phyloP scores from a whole-genome alignment of 1,140 invertebrate species.

The Aphaenogaster floridana region DNA sequence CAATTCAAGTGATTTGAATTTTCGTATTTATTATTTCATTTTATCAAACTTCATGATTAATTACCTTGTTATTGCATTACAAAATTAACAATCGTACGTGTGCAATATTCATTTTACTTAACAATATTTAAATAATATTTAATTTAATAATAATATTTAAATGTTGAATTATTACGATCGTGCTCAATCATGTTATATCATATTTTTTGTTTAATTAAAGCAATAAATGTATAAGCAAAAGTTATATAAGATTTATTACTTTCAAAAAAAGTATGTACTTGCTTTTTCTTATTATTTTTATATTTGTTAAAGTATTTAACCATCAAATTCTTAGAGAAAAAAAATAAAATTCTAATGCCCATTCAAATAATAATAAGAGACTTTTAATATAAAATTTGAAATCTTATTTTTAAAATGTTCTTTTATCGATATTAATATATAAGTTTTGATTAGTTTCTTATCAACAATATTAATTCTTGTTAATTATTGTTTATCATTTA shows the following conservation, averaged over 20 bases:
- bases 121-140: background rate
- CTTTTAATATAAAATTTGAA: background rate
- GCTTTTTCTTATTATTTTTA: background rate
- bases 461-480: background rate
- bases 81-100: background rate
- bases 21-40: background rate
- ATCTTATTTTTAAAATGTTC: background rate
- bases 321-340: background rate
- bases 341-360: background rate
- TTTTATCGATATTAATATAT: background rate
- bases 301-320: background rate
- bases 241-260: background rate
- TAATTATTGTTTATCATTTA: background rate
- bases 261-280: background rate
- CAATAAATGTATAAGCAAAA: background rate
- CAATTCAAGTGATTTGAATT: background rate
- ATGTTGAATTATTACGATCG: background rate
- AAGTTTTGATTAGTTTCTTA: background rate
- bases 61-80: background rate
- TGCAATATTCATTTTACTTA: background rate
- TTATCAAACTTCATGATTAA: background rate
- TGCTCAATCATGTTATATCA: background rate
- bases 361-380: background rate
- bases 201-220: background rate
- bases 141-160: slow-evolving; percentile 28